Evolutionary conservation across 1,140 invertebrate genomes (phyloP).

Genomic region (Aporrectodea caliginosa): DNA sequence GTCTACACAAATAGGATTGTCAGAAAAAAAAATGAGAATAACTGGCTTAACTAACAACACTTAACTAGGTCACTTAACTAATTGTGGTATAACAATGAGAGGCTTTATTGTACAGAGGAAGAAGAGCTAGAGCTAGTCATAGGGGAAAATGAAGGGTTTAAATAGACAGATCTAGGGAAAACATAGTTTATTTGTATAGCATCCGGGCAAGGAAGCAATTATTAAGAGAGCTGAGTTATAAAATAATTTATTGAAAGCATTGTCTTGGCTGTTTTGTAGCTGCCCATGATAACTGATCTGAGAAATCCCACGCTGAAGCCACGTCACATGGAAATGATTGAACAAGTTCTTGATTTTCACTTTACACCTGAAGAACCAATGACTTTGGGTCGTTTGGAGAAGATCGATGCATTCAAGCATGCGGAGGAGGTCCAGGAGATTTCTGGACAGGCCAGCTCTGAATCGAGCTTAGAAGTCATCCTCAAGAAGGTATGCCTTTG

Average conservation of each 20-base stretch:
- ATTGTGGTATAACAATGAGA: too few species aligned
- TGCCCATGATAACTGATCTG: constrained; percentile 55
- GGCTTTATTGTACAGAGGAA: too few species aligned
- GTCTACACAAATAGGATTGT: too few species aligned
- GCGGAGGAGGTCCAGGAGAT: constrained; percentile 74
- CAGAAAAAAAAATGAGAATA: too few species aligned
- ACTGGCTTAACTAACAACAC: too few species aligned
- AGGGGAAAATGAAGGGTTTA: too few species aligned
- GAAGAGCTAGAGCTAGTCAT: too few species aligned
- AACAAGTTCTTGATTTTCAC: constrained; percentile 48
- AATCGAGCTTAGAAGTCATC: constrained; percentile 72
- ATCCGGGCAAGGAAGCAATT: too few species aligned
- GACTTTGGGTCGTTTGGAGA: constrained; percentile 51
- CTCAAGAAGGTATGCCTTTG: constrained; percentile 74
- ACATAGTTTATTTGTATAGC: too few species aligned
- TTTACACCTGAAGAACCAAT: constrained; percentile 52
- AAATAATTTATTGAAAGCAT: constrained; percentile 12
- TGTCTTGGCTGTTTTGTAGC: constrained; percentile 49
- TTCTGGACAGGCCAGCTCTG: constrained; percentile 76
- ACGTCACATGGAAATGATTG: constrained; percentile 55
- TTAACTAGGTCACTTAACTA: too few species aligned
- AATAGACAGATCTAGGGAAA: too few species aligned
- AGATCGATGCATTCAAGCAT: constrained; percentile 65
- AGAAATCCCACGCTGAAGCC: constrained; percentile 51
- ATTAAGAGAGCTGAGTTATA: too few species aligned